phyloP scores from a whole-genome alignment of 2,113 vertebrate genomes.

The Neotoma lepida region DNA sequence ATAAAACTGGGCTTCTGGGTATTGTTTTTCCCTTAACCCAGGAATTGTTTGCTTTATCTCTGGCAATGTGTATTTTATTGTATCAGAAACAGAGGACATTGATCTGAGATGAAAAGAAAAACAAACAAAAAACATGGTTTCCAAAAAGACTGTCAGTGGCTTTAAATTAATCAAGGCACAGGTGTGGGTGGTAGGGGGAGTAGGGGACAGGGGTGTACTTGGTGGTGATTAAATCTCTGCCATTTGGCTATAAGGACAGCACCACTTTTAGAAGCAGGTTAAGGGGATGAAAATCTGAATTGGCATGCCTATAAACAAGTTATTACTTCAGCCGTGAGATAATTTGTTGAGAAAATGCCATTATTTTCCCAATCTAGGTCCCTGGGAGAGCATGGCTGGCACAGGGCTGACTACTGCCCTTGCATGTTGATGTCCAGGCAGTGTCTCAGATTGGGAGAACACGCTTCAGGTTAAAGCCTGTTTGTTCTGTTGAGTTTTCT shows the following conservation, averaged over 20 bases:
- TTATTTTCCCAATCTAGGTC: slow-evolving; percentile 61
- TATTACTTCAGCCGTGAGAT: slow-evolving; percentile 55
- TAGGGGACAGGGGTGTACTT: background rate
- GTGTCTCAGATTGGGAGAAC: background rate
- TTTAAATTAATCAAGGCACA: slow-evolving; percentile 54
- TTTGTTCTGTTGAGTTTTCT: slow-evolving; percentile 71
- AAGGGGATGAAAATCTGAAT: slow-evolving; percentile 65
- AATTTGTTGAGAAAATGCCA: slow-evolving; percentile 71
- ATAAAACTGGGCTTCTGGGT: background rate
- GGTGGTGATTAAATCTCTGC: background rate
- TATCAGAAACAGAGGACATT: slow-evolving; percentile 39
- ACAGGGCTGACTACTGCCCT: background rate
- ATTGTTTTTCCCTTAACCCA: background rate
- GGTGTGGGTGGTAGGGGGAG: background rate
- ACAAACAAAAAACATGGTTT: slow-evolving; percentile 27
- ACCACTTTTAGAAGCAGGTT: slow-evolving; percentile 48
- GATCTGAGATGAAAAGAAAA: slow-evolving; percentile 23
- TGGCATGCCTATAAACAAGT: slow-evolving; percentile 71
- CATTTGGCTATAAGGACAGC: slow-evolving; percentile 37
- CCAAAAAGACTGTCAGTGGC: slow-evolving; percentile 52
- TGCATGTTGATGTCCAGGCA: slow-evolving; percentile 41
- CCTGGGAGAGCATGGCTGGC: slow-evolving; percentile 1
- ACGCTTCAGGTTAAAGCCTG: slow-evolving; percentile 56
- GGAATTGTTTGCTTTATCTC: slow-evolving; percentile 65
- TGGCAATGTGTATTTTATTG: slow-evolving; percentile 5